Evolutionary conservation across 1,140 invertebrate genomes (phyloP).

Genomic region (Drosophila pseudoananassae): DNA sequence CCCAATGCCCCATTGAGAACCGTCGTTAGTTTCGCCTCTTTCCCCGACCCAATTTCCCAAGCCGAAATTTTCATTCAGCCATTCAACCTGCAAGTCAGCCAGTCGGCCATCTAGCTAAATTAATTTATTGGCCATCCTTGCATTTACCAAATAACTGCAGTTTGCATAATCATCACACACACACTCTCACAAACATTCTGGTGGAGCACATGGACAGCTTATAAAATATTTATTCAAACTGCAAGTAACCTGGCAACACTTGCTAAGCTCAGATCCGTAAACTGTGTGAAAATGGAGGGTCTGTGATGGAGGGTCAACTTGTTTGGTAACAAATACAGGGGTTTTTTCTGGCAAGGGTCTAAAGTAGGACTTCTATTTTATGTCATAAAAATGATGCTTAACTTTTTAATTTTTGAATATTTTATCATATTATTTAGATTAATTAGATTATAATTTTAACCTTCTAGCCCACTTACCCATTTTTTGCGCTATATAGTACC

Average conservation of each 20-base stretch:
- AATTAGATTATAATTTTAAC: background rate
- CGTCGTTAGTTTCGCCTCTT: constrained; percentile 22
- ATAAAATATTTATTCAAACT: constrained; percentile 80
- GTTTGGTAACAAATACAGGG: too few species aligned
- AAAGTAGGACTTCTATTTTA: too few species aligned
- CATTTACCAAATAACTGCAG: constrained; percentile 76
- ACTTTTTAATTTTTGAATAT: too few species aligned
- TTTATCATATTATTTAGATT: background rate
- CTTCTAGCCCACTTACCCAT: background rate
- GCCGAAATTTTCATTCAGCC: constrained; percentile 42
- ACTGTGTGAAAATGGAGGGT: constrained; percentile 4
- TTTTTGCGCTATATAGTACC: background rate
- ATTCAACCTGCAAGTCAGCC: constrained; percentile 48
- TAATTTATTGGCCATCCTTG: constrained; percentile 77
- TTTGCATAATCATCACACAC: constrained; percentile 71
- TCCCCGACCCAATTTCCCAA: constrained; percentile 30
- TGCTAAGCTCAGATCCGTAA: constrained; percentile 23
- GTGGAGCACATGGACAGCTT: constrained; percentile 22
- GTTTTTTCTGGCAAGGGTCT: too few species aligned
- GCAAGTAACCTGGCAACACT: constrained; percentile 65
- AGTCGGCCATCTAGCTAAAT: constrained; percentile 66
- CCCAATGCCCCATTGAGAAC: constrained; percentile 41
- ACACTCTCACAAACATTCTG: constrained; percentile 24
- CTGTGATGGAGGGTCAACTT: constrained; percentile 16
- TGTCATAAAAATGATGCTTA: too few species aligned